These are phyloP conservation scores for Panthera uncia DNA, from an alignment of 2,113 vertebrate species.

Conservation along the genomic window DNA sequence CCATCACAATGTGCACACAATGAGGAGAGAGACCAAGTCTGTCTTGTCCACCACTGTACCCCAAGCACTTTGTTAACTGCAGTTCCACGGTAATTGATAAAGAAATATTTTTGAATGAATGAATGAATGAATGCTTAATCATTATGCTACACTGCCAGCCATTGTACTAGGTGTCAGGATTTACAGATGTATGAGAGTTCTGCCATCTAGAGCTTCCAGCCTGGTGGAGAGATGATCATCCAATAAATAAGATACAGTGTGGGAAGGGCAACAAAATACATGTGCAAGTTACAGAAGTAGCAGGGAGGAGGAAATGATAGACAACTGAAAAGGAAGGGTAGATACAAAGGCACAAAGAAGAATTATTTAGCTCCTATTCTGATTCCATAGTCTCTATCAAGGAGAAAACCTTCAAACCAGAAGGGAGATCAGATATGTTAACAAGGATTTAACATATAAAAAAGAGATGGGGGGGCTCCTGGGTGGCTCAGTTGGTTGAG, in stretches of 20 bases:
- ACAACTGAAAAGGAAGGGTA: neutral
- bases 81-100: neutral
- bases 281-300: neutral
- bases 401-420: neutral
- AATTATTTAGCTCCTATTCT: neutral
- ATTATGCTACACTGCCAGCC: neutral
- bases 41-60: neutral
- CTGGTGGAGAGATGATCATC: neutral
- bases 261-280: neutral
- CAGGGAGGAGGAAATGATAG: neutral
- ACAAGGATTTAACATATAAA: neutral
- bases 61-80: neutral
- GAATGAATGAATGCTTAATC: neutral
- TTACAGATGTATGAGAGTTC: neutral
- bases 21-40: neutral
- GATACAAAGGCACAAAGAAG: neutral
- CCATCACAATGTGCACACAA: neutral
- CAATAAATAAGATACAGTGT: neutral
- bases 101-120: neutral
- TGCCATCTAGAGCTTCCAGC: neutral
- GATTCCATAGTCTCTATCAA: neutral
- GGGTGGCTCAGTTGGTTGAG: too few relatives aligned
- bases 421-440: neutral
- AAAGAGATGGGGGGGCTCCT: neutral
- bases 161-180: neutral